phyloP scores from a whole-genome alignment of 1,140 invertebrate species.

The Drosophila saltans region DNA sequence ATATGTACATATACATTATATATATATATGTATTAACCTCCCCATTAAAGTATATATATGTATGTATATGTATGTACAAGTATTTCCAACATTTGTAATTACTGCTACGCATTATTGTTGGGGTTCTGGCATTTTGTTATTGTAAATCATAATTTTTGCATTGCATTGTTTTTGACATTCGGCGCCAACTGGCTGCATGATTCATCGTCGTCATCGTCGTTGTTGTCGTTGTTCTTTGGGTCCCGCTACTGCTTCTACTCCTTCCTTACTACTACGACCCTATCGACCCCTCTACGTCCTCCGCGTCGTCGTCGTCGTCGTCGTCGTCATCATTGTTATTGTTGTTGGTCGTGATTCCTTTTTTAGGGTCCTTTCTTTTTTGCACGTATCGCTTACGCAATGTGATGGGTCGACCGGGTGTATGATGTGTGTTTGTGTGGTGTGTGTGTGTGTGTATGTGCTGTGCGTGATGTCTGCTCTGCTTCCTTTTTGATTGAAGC shows the following conservation, averaged over 20 bases:
- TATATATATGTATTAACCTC: conserved; percentile 11
- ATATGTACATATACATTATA: conserved; percentile 7
- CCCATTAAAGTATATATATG: neutral
- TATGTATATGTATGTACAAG: conserved; percentile 46
- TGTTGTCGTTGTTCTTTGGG: conserved; percentile 30
- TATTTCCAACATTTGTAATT: conserved; percentile 59
- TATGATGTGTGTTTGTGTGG: neutral
- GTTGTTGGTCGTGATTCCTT: conserved; percentile 14
- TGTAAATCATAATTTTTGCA: conserved; percentile 69
- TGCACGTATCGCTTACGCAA: conserved; percentile 69
- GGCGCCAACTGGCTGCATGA: conserved; percentile 77
- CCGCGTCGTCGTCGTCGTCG: conserved; percentile 23
- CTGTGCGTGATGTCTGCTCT: conserved; percentile 20
- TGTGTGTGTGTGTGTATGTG: conserved; percentile 4
- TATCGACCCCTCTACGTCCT: neutral
- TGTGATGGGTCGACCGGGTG: conserved; percentile 35
- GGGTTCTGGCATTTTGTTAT: conserved; percentile 25
- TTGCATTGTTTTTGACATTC: conserved; percentile 77
- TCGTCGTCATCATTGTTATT: conserved; percentile 18
- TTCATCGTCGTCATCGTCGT: conserved; percentile 63
- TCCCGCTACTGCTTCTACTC: too few species aligned
- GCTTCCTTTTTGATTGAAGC: conserved; percentile 57
- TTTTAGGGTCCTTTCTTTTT: conserved; percentile 30
- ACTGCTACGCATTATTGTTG: conserved; percentile 55
- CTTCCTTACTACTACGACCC: too few species aligned